Base-by-base conservation (phyloP, 2,888 invertebrate genomes). In the Cremastinae sp. region DNA sequence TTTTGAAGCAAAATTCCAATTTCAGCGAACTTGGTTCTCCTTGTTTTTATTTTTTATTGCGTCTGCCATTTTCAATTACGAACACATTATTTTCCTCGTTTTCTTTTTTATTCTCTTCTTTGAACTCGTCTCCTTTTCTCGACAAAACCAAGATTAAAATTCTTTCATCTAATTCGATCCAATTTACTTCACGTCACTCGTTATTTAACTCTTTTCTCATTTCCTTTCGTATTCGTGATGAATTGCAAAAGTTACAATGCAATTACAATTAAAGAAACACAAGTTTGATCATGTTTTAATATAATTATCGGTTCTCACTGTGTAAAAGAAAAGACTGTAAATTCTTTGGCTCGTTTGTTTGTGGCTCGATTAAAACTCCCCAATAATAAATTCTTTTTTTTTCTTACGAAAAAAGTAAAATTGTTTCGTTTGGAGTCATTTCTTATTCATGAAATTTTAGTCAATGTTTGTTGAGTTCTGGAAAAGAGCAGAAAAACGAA, bases 21-120 rank as follows among this genome's bases (percentile, higher is more conserved):
- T 51, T 49, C 22, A 54, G 53, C 38, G n/a, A n/a, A 16, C 36
- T 54, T 53, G n/a, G 49, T 78, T 41, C n/a, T 53, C 34, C 16
- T 72, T 61, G 49, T 12, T 14, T 34, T 43, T 36, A 12, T 43
- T 12, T 14, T 34, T 43, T 36, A 12, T 43, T 22, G 22, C 28
- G 28, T 5, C 43, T 54, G 16, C 43, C 51, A 5, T 20, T 22
- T 65, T 69, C 65, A 69, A 73, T 78, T 75, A 70, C 62, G 22
- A 73, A 61, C 64, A 59, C 54, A 36, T 72, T 72, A 74, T 72
- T 75, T 28, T 28, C 28, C 28, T 28, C 5, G 28, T 28, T n/a
- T n/a, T 5, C 28, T 28, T 65, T 28, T 72, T 68, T 68, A 69
- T 41, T 38, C 64, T 36, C 7, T n/a, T 20, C 4, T 0, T 7